Percentiles rank a stretch among this genome's conserved stretches.
Evolutionary conservation across 2,888 invertebrate genomes (phyloP).

Genomic region (Acanthosoma haemorrhoidale): DNA sequence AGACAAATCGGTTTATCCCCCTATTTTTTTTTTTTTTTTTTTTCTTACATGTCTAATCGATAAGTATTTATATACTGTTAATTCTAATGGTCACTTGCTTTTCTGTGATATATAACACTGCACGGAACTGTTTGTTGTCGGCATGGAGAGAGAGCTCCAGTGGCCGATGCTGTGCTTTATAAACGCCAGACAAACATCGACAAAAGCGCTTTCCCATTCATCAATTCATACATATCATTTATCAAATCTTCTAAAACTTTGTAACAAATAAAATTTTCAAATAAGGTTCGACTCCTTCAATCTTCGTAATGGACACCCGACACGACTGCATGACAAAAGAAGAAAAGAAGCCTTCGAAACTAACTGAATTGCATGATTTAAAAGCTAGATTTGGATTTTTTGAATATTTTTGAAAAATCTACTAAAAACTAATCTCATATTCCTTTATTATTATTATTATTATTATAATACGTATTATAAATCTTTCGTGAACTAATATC

Average conservation of each 20-base stretch:
- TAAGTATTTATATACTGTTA: not conserved
- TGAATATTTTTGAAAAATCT: not conserved
- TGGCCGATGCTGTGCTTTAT: slow-evolving; percentile 4
- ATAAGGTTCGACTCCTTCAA: not conserved
- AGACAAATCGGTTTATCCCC: not conserved
- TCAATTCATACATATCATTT: not conserved
- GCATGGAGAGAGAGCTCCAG: slow-evolving; percentile 10
- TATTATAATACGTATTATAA: not conserved
- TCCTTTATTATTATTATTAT: not conserved
- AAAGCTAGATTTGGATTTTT: slow-evolving; percentile 14
- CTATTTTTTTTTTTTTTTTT: not conserved
- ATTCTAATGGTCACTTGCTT: slow-evolving; percentile 20
- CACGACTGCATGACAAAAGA: slow-evolving; percentile 21
- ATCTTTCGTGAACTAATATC: slow-evolving; percentile 16
- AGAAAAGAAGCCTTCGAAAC: slow-evolving; percentile 23
- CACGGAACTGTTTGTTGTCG: slow-evolving; percentile 28
- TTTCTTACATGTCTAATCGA: not conserved
- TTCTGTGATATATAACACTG: slow-evolving; percentile 25
- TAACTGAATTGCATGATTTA: slow-evolving; percentile 22
- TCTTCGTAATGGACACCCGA: slow-evolving; percentile 14
- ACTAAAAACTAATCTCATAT: slow-evolving; percentile 6
- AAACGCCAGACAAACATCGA: slow-evolving; percentile 21
- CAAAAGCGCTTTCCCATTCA: slow-evolving; percentile 17
- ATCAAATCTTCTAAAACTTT: not conserved
- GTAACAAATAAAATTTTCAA: not conserved